Evolutionary conservation across 1,140 invertebrate species (phyloP).

Genomic region (Drosophila albomicans): DNA sequence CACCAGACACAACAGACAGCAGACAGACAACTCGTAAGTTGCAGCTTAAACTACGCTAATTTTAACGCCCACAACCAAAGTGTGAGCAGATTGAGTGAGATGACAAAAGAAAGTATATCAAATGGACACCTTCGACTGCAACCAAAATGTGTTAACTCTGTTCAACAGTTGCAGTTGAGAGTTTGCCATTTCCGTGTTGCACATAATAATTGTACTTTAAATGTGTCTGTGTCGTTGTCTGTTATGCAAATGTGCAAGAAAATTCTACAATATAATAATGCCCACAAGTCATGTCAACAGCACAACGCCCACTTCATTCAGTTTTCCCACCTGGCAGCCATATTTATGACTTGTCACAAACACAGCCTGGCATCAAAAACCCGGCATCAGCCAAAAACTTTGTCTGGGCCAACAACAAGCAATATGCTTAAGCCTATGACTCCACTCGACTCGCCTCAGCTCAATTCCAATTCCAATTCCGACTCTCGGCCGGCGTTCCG

Average conservation of each 20-base stretch:
- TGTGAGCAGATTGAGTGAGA: neutral
- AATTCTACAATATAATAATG: slow-evolving; percentile 58
- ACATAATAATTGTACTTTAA: neutral
- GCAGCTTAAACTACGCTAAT: slow-evolving; percentile 24
- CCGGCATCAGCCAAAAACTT: slow-evolving; percentile 32
- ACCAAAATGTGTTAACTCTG: slow-evolving; percentile 34
- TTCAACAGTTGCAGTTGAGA: slow-evolving; percentile 8
- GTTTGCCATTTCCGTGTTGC: slow-evolving; percentile 16
- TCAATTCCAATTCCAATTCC: neutral
- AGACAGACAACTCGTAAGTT: neutral
- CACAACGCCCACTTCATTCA: slow-evolving; percentile 52
- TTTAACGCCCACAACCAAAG: slow-evolving; percentile 17
- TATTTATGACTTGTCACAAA: slow-evolving; percentile 67
- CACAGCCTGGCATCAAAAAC: slow-evolving; percentile 34
- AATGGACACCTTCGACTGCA: slow-evolving; percentile 19
- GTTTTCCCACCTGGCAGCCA: slow-evolving; percentile 38
- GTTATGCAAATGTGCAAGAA: slow-evolving; percentile 44
- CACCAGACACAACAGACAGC: neutral
- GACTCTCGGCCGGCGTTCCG: slow-evolving; percentile 42
- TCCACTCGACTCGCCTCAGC: neutral
- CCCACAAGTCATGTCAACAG: slow-evolving; percentile 45
- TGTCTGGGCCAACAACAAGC: slow-evolving; percentile 46
- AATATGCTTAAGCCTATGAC: slow-evolving; percentile 26
- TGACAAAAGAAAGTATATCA: slow-evolving; percentile 52
- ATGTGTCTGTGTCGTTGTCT: neutral